Evolutionary conservation across 2,113 vertebrate species (phyloP), one percentile per base, ranked within the genome.

Genomic region (Cottus gobio): DNA sequence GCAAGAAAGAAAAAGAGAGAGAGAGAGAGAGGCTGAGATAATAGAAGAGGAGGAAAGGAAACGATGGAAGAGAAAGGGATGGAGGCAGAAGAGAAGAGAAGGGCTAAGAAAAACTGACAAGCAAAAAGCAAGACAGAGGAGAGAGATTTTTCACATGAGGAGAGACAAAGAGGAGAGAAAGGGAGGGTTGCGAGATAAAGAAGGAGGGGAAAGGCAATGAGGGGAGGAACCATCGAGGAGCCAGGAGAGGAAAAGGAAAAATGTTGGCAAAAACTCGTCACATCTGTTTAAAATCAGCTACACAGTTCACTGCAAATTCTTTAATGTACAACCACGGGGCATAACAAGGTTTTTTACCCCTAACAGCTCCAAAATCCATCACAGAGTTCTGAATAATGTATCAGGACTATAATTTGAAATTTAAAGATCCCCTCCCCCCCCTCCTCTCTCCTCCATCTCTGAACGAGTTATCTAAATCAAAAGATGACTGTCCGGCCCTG

Each of bases 141-240:
- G 26, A 79, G 52, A 50, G 67, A 71, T 76, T 77, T 87, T 62
- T 39, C 71, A 77, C 67, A 44, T 44, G 77, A 71, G 44, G 24
- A 58, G 80, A 30, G 57, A 34, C 79, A 44, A 50, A 73, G 46
- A 65, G 37, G 48, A 34, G 48, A 61, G 54, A 69, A 13, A 42
- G 46, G n/a, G 70, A 71, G 73, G 50, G 75, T 42, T 62, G 20
- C 24, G 60, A 79, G 78, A 81, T 74, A 71, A 81, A 82, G 57
- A 75, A 72, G 58, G 26, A 61, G 57, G 36, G 37, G 58, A 71
- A 79, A 79, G 63, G 82, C 72, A 89, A 79, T 74, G 77, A 75
- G n/a, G n/a, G n/a, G n/a, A 73, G 71, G 24, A 44, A n/a, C 56
- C 44, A 71, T 85, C 77, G 84, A 82, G 57, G 18, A 71, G 60